Conservation (phyloP, 2,797 vertebrate species). For the Dipus sagitta region DNA sequence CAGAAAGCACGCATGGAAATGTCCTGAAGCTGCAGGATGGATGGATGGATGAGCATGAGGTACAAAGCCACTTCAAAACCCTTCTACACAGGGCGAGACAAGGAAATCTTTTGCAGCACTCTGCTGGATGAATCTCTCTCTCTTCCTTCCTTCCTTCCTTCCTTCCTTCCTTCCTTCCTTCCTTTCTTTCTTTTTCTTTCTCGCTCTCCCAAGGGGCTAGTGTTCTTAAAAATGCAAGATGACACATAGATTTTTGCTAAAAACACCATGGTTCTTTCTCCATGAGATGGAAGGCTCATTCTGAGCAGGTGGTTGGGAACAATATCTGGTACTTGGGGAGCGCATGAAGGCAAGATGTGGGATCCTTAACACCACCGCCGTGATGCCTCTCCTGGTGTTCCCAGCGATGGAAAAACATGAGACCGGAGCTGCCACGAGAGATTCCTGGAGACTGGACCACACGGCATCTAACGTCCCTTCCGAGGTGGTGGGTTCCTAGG, state of each 20-base stretch:
- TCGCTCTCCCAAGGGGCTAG: constrained; percentile 74
- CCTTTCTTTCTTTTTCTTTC: not conserved
- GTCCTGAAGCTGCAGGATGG: constrained; percentile 77
- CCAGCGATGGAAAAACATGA: not conserved
- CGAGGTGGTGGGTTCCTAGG: not conserved
- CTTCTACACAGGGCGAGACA: constrained; percentile 16
- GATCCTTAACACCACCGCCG: not conserved
- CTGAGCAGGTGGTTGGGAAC: not conserved
- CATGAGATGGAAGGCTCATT: not conserved
- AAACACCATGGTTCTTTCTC: not conserved
- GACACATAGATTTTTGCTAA: constrained; percentile 67
- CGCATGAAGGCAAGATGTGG: not conserved
- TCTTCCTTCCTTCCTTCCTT: too few species aligned
- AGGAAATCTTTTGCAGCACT: constrained; percentile 39
- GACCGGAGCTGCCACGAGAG: not conserved
- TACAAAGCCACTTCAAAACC: constrained; percentile 44
- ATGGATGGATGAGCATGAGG: constrained; percentile 74
- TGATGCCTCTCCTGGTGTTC: not conserved
- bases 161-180: too few species aligned
- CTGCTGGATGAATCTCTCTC: not conserved
- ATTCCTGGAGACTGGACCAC: not conserved
- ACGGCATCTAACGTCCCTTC: not conserved
- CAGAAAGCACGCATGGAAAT: constrained; percentile 71
- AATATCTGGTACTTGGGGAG: too few species aligned
- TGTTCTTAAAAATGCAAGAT: constrained; percentile 75